phyloP scores from a whole-genome alignment of 2,888 invertebrate species.

The Parnassius orleans region DNA sequence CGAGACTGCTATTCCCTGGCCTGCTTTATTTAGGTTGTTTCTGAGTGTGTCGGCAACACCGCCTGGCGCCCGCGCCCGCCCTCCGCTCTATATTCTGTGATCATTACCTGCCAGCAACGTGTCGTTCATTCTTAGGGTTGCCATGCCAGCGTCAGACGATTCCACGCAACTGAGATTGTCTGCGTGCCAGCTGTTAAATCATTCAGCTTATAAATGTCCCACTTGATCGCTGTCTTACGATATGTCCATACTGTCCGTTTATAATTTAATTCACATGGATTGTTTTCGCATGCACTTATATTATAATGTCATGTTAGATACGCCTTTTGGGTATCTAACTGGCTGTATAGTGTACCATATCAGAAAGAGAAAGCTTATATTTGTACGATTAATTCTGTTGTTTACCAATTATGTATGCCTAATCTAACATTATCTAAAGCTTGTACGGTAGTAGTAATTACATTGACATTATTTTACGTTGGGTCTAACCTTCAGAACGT shows the following conservation, averaged over 20 bases:
- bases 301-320: slow-evolving; percentile 19
- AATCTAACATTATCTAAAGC: slow-evolving; percentile 7
- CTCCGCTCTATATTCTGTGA: slow-evolving; percentile 34
- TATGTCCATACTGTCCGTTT: background rate
- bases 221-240: background rate
- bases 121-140: slow-evolving; percentile 40
- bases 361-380: slow-evolving; percentile 4
- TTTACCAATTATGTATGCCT: slow-evolving; percentile 8
- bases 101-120: slow-evolving; percentile 33
- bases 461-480: slow-evolving; percentile 20
- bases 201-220: slow-evolving; percentile 11
- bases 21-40: slow-evolving; percentile 75
- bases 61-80: slow-evolving; percentile 39
- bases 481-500: slow-evolving; percentile 29
- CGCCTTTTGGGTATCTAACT: background rate
- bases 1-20: slow-evolving; percentile 71
- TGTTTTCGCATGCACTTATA: slow-evolving; percentile 14
- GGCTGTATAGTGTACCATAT: background rate
- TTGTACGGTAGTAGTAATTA: slow-evolving; percentile 6
- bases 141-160: slow-evolving; percentile 27
- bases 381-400: slow-evolving; percentile 6
- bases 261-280: background rate
- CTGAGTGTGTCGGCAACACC: slow-evolving; percentile 56
- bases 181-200: slow-evolving; percentile 19
- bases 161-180: slow-evolving; percentile 10